Conservation (phyloP, 2,888 invertebrate genomes). For the Napeogenes sylphis region DNA sequence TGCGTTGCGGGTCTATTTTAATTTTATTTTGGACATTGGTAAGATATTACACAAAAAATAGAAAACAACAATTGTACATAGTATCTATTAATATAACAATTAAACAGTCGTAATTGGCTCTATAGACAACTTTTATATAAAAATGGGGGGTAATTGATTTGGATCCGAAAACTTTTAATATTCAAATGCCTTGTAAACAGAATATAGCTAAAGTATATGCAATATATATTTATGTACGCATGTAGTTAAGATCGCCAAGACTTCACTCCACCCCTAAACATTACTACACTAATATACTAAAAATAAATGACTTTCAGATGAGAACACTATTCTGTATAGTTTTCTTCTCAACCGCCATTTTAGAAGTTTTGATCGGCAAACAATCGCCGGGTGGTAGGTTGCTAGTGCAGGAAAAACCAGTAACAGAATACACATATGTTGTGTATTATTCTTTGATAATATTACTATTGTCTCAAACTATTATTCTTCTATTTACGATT, state of each 20-base stretch:
- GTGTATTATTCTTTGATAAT: conserved; percentile 32
- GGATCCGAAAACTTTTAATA: too few relatives aligned
- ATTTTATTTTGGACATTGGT: conserved; percentile 47
- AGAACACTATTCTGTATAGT: conserved; percentile 38
- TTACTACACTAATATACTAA: neutral
- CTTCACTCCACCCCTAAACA: too few relatives aligned
- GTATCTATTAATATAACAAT: too few relatives aligned
- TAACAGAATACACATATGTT: conserved; percentile 9
- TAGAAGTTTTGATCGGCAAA: conserved; percentile 34
- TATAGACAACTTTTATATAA: too few relatives aligned
- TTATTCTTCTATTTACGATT: conserved; percentile 34
- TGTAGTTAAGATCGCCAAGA: too few relatives aligned
- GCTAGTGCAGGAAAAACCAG: conserved; percentile 14
- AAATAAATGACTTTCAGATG: conserved; percentile 33
- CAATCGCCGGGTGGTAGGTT: conserved; percentile 25
- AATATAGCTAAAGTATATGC: too few relatives aligned
- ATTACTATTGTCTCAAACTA: conserved; percentile 38
- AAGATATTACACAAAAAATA: conserved; percentile 19
- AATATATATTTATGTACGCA: too few relatives aligned
- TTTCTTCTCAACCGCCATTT: conserved; percentile 37
- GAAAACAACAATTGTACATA: too few relatives aligned
- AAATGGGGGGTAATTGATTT: too few relatives aligned
- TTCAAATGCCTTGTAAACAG: too few relatives aligned
- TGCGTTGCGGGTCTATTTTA: conserved; percentile 39
- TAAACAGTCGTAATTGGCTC: too few relatives aligned